A percentile compares a stretch with the other conserved stretches of the same genome.
Conservation (phyloP, 2,888 invertebrate species). For the Morpho achilles region DNA sequence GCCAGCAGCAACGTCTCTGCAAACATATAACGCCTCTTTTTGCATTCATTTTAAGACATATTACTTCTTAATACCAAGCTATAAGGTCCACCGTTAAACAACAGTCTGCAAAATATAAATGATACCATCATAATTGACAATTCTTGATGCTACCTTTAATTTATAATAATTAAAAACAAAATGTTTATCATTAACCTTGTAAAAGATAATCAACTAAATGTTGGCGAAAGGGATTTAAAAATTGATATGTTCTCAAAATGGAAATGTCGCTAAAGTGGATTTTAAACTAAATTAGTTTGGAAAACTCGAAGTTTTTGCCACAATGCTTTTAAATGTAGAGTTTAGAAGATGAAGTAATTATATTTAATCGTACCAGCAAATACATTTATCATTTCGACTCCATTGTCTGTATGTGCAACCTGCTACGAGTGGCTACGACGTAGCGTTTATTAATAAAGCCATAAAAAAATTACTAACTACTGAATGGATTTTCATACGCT, state of each 20-base stretch:
- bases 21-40: constrained; percentile 27
- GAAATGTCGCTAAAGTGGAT: too few relatives aligned
- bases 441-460: constrained; percentile 28
- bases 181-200: constrained; percentile 11
- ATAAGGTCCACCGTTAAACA: constrained; percentile 34
- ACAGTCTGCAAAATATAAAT: constrained; percentile 25
- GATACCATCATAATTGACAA: constrained; percentile 28
- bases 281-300: too few relatives aligned
- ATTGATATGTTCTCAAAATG: too few relatives aligned
- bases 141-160: constrained; percentile 43
- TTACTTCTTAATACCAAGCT: constrained; percentile 29
- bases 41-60: constrained; percentile 13
- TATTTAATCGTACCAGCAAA: too few relatives aligned
- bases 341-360: too few relatives aligned
- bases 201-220: not conserved
- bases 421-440: constrained; percentile 41
- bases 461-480: too few relatives aligned
- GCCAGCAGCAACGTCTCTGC: constrained; percentile 49
- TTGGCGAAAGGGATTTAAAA: not conserved
- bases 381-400: too few relatives aligned
- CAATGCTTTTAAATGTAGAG: too few relatives aligned
- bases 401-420: not conserved
- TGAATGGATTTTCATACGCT: too few relatives aligned
- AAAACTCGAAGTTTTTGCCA: too few relatives aligned
- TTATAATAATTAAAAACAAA: constrained; percentile 49